Percentiles rank a stretch among this genome's conserved stretches.
These are phyloP conservation scores for Taenioides sp. DNA, from an alignment of 2,797 vertebrate species.

Conservation along the genomic window DNA sequence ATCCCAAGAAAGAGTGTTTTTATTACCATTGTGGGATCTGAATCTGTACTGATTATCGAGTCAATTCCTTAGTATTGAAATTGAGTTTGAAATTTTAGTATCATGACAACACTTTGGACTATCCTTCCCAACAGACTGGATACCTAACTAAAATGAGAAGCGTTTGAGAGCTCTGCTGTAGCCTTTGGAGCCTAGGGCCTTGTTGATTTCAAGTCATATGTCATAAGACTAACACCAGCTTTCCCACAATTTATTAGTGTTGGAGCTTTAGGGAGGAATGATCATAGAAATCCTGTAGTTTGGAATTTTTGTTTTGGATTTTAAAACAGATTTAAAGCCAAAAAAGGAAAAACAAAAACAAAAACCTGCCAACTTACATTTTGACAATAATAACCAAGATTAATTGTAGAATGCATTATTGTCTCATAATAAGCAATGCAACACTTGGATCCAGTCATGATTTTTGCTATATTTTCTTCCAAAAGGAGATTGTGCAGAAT, in stretches of 20 bases:
- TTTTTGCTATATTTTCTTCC: no score
- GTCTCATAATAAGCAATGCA: neutral
- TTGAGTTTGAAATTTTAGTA: no score
- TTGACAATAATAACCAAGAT: neutral
- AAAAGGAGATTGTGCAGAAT: no score
- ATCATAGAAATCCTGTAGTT: neutral
- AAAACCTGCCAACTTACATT: neutral
- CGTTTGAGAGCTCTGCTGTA: constrained; percentile 9
- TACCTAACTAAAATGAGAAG: constrained; percentile 1
- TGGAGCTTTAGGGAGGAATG: neutral
- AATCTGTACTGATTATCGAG: no score
- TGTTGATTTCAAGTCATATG: constrained; percentile 18
- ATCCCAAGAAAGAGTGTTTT: no score
- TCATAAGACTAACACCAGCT: constrained; percentile 37
- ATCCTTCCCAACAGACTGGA: neutral
- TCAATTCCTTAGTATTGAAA: no score
- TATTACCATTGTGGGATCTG: no score
- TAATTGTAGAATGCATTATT: neutral
- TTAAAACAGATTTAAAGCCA: no score
- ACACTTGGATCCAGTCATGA: no score
- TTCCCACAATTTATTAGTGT: constrained; percentile 4
- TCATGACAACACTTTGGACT: neutral
- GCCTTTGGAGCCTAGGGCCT: constrained; percentile 18
- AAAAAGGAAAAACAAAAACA: no score
- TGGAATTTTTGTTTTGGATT: no score